phyloP scores from a whole-genome alignment of 1,140 invertebrate genomes.

The Centruroides vittatus region DNA sequence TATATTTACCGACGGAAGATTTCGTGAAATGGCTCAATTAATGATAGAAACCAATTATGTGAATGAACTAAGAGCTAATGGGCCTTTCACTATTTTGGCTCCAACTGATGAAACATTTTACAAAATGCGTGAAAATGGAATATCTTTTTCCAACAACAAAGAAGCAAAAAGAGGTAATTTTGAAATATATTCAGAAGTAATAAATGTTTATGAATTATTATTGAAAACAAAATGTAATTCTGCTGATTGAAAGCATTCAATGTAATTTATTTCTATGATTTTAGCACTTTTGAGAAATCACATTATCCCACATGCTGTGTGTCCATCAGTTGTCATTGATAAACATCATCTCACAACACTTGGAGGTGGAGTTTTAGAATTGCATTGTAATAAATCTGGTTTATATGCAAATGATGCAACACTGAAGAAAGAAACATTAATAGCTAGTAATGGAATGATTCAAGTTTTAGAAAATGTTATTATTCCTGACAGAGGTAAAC shows the following conservation, averaged over 20 bases:
- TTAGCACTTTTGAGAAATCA: conserved; percentile 33
- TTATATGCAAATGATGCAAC: conserved; percentile 26
- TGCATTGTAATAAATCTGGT: conserved; percentile 30
- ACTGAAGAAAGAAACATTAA: conserved; percentile 23
- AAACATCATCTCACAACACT: conserved; percentile 29
- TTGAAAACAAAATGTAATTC: not conserved
- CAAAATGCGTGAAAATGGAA: conserved; percentile 21
- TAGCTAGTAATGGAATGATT: conserved; percentile 32
- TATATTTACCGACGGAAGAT: conserved; percentile 10
- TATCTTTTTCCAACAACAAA: too few relatives aligned
- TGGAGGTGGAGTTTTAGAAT: conserved; percentile 22
- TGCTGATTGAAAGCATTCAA: not conserved
- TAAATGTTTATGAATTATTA: too few relatives aligned
- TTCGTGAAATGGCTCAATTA: conserved; percentile 3
- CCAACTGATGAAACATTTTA: conserved; percentile 35
- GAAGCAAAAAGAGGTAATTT: not conserved
- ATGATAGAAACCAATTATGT: conserved; percentile 10
- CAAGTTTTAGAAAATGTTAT: conserved; percentile 32
- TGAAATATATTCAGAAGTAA: not conserved
- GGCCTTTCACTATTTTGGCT: conserved; percentile 38
- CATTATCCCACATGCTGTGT: conserved; percentile 33
- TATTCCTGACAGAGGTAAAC: conserved; percentile 31
- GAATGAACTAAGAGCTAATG: conserved; percentile 20
- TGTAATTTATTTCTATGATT: conserved; percentile 1
- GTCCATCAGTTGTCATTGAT: conserved; percentile 31